Evolutionary conservation across 2,797 vertebrate genomes (phyloP).

Genomic region (Lepilemur ruficaudatus): DNA sequence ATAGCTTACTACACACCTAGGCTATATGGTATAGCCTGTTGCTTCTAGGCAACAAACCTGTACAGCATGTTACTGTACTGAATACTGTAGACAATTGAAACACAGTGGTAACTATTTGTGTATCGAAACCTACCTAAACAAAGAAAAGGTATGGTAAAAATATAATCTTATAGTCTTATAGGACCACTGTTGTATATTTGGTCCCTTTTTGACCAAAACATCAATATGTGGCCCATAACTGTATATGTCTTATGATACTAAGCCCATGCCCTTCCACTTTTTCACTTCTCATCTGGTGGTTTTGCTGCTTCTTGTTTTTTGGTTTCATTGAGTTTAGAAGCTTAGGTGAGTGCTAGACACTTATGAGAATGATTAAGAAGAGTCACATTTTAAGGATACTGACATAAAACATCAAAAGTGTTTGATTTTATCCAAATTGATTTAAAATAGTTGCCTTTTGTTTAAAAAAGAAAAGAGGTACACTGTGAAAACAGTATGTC

Average conservation of each 20-base stretch:
- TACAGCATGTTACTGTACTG: neutral
- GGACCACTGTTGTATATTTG: neutral
- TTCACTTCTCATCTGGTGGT: neutral
- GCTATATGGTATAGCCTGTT: neutral
- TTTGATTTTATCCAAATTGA: neutral
- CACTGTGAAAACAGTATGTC: neutral
- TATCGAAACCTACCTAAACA: neutral
- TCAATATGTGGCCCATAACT: no score
- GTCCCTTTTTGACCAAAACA: neutral
- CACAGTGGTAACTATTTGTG: neutral
- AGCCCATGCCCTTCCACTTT: neutral
- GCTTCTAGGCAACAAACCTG: neutral
- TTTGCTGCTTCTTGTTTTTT: slow-evolving; percentile 8
- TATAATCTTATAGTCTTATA: neutral
- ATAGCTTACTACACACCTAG: neutral
- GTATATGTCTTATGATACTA: neutral
- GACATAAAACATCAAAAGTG: neutral
- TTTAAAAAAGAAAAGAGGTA: neutral
- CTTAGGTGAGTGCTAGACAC: neutral
- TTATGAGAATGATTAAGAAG: neutral
- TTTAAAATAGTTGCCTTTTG: neutral
- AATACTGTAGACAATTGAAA: neutral
- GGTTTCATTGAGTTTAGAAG: slow-evolving; percentile 41
- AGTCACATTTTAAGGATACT: slow-evolving; percentile 26
- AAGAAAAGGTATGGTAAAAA: neutral